Conservation (phyloP, 1,140 invertebrate genomes). For the Melipona quadrifasciata region DNA sequence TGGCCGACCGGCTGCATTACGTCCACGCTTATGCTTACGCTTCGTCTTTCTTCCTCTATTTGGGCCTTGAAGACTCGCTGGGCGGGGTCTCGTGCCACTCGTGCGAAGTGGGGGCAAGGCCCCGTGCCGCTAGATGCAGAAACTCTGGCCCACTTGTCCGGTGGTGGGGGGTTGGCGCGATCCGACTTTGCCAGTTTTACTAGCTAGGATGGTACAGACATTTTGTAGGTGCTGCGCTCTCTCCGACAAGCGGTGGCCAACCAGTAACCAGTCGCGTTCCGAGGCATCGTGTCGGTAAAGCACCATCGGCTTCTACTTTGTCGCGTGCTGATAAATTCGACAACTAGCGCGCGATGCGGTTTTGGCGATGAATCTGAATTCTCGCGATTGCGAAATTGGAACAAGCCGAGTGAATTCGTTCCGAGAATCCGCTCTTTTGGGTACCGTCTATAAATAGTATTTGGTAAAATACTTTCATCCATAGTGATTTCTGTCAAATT, state of each 20-base stretch:
- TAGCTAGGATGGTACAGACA: not conserved
- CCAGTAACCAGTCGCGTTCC: not conserved
- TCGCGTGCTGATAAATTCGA: not conserved
- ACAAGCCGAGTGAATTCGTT: not conserved
- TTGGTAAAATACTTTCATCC: no score
- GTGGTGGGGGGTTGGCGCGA: constrained; percentile 1
- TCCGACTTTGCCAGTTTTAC: constrained; percentile 32
- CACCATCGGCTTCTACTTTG: not conserved
- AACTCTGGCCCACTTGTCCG: constrained; percentile 19
- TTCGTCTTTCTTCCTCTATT: constrained; percentile 76
- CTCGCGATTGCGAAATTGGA: not conserved
- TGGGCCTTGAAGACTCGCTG: constrained; percentile 74
- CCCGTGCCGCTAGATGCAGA: constrained; percentile 22
- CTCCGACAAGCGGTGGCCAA: no score
- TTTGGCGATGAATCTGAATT: constrained; percentile 1
- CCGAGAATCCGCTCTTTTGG: not conserved
- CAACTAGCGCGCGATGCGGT: not conserved
- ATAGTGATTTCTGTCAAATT: no score
- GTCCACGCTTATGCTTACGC: constrained; percentile 61
- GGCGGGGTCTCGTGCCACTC: constrained; percentile 59
- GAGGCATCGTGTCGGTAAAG: constrained; percentile 29
- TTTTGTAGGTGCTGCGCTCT: constrained; percentile 54
- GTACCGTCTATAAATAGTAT: no score
- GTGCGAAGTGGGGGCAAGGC: constrained; percentile 46
- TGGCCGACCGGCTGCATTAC: constrained; percentile 70